Evolutionary conservation across 2,113 vertebrate genomes (phyloP), one percentile per base, ranked within the genome.

Genomic region (Natator depressus): DNA sequence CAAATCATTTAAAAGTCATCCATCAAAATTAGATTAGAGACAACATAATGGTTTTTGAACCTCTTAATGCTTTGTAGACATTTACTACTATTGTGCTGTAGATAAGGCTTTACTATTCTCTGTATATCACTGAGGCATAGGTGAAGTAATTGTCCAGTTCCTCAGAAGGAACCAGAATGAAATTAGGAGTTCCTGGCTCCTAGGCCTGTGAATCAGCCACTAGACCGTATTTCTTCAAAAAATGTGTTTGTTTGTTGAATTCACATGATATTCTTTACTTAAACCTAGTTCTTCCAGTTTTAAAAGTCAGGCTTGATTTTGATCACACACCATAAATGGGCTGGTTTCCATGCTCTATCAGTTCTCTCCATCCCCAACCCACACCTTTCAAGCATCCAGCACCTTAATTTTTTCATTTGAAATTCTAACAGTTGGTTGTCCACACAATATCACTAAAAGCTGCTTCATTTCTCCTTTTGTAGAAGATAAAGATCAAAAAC

Each of bases 401-500:
- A n/a, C 65, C 17, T 69, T 69, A 20, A n/a, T n/a, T 80, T 24
- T 49, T 90, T 47, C 76, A 94, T 80, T 94, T 84, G 90, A 62
- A 80, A 75, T 42, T 75, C 80, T 92, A 93, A 84, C 89, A 89
- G n/a, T 94, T 69, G 59, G 80, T 92, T 80, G 49, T 80, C 35
- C 51, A 10, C 1, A 42, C 72, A 75, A 92, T 87, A 89, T 94
- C 92, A 93, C 65, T 38, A 69, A 7, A 35, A 31, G 13, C 3
- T 13, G 29, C 29, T 35, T n/a, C 72, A 16, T 89, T 93, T 95
- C 78, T 85, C 54, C 90, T 91, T 72, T 92, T 80, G 51, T 84
- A 88, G 85, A 92, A 69, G 91, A 84, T 96, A 89, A 93, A 94
- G 93, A 89, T 95, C 91, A 96, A 82, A 89, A 55, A 27, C 24